Conservation (phyloP, 2,797 vertebrate species). For the Falco naumanni region DNA sequence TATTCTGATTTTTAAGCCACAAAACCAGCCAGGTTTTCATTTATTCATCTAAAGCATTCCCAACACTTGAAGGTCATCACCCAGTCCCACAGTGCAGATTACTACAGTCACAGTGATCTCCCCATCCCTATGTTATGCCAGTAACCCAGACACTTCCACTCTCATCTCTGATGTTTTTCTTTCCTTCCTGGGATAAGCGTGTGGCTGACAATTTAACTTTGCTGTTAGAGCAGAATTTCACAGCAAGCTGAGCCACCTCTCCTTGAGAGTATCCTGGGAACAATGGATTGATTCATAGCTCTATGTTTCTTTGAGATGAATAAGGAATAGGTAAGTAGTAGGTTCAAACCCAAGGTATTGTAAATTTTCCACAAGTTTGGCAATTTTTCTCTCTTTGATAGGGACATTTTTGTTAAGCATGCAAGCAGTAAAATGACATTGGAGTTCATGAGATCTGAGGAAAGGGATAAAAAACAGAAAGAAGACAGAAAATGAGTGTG, state of each 20-base stretch:
- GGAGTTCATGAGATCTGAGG: neutral
- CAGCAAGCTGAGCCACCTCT: neutral
- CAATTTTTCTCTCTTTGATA: neutral
- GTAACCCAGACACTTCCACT: neutral
- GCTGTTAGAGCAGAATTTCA: neutral
- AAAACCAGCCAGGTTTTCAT: neutral
- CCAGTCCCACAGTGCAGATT: neutral
- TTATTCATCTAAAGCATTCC: neutral
- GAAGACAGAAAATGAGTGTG: neutral
- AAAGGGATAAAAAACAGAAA: neutral
- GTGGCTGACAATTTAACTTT: neutral
- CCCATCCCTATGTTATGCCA: neutral
- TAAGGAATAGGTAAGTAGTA: neutral
- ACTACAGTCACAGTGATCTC: neutral
- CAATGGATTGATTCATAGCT: neutral
- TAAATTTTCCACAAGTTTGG: neutral
- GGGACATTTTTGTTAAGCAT: neutral
- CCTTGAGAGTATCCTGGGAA: neutral
- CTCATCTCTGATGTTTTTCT: neutral
- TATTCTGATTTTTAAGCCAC: neutral
- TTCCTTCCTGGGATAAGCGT: neutral
- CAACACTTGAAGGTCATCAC: neutral
- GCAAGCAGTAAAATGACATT: neutral
- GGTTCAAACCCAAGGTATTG: neutral
- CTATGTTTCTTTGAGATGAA: neutral